phyloP scores from a whole-genome alignment of 1,140 invertebrate species.

The Triops longicaudatus region DNA sequence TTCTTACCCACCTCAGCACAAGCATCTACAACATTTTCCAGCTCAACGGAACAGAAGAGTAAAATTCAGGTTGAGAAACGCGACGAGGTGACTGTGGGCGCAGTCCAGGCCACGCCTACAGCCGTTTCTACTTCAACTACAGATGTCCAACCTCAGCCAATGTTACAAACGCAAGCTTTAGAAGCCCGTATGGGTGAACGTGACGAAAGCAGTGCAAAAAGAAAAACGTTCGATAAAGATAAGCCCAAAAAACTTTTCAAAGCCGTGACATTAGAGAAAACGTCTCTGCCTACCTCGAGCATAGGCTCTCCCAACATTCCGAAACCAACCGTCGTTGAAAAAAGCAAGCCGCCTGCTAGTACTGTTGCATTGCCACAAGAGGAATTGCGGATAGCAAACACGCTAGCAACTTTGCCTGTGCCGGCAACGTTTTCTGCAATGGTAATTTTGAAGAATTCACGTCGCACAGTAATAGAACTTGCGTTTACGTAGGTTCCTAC shows the following conservation, averaged over 20 bases:
- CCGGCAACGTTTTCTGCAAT: neutral
- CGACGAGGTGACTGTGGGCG: conserved; percentile 52
- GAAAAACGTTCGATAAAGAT: neutral
- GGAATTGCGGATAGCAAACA: neutral
- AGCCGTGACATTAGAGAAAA: neutral
- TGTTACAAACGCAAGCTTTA: neutral
- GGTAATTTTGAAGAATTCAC: neutral
- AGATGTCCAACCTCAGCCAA: neutral
- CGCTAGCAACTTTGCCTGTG: neutral
- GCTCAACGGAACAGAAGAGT: conserved; percentile 66
- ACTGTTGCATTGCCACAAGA: neutral
- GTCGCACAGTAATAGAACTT: neutral
- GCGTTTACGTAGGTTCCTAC: conserved; percentile 28
- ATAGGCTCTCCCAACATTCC: neutral
- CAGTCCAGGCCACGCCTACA: conserved; percentile 30
- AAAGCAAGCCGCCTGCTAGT: neutral
- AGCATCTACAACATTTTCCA: conserved; percentile 55
- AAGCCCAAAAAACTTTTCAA: neutral
- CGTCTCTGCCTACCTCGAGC: neutral
- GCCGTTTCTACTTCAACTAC: conserved; percentile 25
- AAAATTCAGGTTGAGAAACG: conserved; percentile 72
- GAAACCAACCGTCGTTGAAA: neutral
- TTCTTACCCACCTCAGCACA: conserved; percentile 15
- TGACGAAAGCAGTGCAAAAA: neutral
- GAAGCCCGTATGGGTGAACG: conserved; percentile 19